A percentile compares a stretch with the other conserved stretches of the same genome.
phyloP scores from a whole-genome alignment of 2,113 vertebrate genomes.

The Pseudorhombus dupliciocellatus region DNA sequence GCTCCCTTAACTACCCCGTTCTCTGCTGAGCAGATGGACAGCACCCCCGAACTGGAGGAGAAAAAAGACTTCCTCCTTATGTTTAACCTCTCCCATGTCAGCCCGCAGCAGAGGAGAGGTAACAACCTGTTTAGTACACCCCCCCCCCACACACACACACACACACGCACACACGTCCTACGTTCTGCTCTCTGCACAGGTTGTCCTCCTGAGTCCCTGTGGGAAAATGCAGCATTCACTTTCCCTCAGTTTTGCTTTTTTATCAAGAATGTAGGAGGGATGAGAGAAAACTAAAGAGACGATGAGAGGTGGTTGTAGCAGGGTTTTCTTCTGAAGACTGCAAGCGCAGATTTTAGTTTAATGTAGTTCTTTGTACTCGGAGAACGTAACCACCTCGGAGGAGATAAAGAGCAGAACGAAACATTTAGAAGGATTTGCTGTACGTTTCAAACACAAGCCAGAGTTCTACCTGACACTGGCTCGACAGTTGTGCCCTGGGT shows the following conservation, averaged over 20 bases:
- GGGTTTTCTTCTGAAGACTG: constrained; percentile 8
- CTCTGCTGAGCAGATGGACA: constrained; percentile 95
- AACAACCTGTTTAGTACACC: constrained; percentile 39
- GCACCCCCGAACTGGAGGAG: constrained; percentile 90
- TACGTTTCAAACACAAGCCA: background rate
- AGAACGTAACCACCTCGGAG: too few relatives aligned
- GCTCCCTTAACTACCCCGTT: constrained; percentile 88
- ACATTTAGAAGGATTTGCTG: background rate
- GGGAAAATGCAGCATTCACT: background rate
- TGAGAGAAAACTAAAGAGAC: constrained; percentile 40
- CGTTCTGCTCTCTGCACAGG: constrained; percentile 26
- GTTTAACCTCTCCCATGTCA: constrained; percentile 94
- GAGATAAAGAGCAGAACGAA: fast-evolving
- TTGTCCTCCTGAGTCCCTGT: constrained; percentile 13
- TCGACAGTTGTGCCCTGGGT: background rate
- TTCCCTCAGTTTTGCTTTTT: constrained; percentile 25
- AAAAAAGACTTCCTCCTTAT: constrained; percentile 95
- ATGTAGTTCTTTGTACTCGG: too few relatives aligned
- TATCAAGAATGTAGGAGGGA: constrained; percentile 27
- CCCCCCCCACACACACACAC: constrained; percentile 15
- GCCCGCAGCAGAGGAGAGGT: constrained; percentile 92
- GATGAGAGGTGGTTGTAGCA: constrained; percentile 14
- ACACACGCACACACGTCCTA: constrained; percentile 28
- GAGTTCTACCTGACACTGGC: background rate
- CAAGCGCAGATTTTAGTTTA: background rate